Conservation (phyloP, 2,797 vertebrate species). For the Muscicapa comitata region DNA sequence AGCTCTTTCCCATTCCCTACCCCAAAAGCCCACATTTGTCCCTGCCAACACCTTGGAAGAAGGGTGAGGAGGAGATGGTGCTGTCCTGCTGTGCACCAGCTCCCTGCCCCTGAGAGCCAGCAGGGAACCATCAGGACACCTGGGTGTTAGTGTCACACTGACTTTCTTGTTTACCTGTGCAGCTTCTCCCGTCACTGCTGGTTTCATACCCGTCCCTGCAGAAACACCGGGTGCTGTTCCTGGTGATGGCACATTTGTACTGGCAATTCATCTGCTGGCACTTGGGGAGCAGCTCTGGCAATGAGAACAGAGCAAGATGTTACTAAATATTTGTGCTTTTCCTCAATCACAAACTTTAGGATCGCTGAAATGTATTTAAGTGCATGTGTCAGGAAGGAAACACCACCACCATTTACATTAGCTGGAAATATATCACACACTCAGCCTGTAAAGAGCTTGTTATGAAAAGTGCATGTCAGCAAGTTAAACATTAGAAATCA, state of each 20-base stretch:
- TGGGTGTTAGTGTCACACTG: accelerated
- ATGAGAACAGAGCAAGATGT: not conserved
- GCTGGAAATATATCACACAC: not conserved
- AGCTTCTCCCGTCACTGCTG: constrained; percentile 84
- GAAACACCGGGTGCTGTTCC: constrained; percentile 90
- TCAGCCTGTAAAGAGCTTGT: not conserved
- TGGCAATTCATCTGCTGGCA: constrained; percentile 91
- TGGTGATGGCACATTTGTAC: constrained; percentile 88
- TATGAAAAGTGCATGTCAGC: not conserved
- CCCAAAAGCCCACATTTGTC: accelerated
- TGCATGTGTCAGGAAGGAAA: not conserved
- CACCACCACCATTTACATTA: accelerated
- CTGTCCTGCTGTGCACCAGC: not conserved
- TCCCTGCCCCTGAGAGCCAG: accelerated
- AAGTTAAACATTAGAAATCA: not conserved
- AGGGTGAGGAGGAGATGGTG: accelerated
- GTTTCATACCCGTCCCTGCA: constrained; percentile 91
- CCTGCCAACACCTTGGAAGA: accelerated
- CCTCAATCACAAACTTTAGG: not conserved
- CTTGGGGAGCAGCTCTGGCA: constrained; percentile 86
- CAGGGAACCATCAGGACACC: accelerated
- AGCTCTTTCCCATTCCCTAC: accelerated
- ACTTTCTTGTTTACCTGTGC: constrained; percentile 80
- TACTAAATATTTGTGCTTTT: not conserved
- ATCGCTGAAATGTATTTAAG: not conserved